Evolutionary conservation across 2,113 vertebrate species (phyloP).

Genomic region (Canis aureus): DNA sequence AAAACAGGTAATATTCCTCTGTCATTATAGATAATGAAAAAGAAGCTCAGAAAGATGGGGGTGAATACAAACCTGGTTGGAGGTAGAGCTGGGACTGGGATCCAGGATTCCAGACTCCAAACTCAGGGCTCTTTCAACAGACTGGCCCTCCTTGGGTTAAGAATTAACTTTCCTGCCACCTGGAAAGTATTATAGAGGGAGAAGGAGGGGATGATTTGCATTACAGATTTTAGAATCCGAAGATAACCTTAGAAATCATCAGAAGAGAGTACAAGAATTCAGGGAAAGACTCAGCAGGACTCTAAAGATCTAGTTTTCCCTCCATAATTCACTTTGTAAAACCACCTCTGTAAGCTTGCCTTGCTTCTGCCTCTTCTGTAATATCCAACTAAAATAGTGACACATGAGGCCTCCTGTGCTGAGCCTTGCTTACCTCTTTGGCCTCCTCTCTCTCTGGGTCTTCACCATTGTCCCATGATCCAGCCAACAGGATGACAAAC

Average conservation of each 20-base stretch:
- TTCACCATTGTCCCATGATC: neutral
- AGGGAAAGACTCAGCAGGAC: neutral
- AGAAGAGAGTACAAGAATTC: constrained; percentile 21
- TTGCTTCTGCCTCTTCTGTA: constrained; percentile 11
- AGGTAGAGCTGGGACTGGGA: neutral
- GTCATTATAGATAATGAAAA: neutral
- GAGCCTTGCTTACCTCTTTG: neutral
- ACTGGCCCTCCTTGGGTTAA: neutral
- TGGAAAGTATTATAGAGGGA: neutral
- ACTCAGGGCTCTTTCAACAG: neutral
- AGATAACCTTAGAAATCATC: neutral
- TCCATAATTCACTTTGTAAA: neutral
- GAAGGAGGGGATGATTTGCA: neutral
- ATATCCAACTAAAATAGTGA: neutral
- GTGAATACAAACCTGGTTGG: neutral
- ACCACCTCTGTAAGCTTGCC: neutral
- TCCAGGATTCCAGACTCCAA: neutral
- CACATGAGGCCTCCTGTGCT: neutral
- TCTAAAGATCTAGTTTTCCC: neutral
- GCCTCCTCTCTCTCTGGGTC: neutral
- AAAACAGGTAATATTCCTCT: neutral
- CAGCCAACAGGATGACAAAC: neutral
- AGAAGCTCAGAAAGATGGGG: constrained; percentile 28
- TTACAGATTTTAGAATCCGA: neutral
- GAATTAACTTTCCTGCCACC: constrained; percentile 13